Evolutionary conservation across 2,797 vertebrate genomes (phyloP).

Genomic region (Dendrocincla fuliginosa): DNA sequence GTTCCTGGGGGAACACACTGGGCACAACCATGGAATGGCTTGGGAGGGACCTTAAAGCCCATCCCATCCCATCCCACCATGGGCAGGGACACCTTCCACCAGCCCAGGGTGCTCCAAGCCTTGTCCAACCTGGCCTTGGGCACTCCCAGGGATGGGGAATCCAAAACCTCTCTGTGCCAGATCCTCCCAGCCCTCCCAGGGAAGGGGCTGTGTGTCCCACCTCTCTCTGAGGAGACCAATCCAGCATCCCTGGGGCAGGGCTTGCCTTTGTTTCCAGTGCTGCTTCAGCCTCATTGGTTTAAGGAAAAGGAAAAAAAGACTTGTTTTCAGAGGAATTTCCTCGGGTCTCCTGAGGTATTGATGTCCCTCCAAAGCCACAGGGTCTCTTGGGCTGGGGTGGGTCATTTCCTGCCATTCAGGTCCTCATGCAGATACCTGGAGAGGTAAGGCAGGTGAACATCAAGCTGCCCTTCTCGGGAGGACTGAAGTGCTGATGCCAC

Average conservation of each 20-base stretch:
- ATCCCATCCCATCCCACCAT: neutral
- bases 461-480: neutral
- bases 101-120: neutral
- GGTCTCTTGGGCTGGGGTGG: neutral
- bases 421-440: neutral
- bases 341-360: neutral
- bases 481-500: neutral
- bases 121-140: fast-evolving
- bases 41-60: neutral
- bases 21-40: neutral
- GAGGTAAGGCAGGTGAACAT: neutral
- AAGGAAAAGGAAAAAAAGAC: fast-evolving
- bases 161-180: neutral
- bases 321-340: neutral
- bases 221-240: neutral
- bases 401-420: neutral
- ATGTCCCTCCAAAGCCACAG: neutral
- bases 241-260: neutral
- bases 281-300: neutral
- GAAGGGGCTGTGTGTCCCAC: neutral
- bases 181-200: fast-evolving
- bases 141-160: neutral
- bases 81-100: neutral
- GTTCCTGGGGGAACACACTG: fast-evolving
- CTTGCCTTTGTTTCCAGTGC: neutral